Base-by-base conservation (phyloP, 1,140 invertebrate genomes). In the Aphidius ervi region DNA sequence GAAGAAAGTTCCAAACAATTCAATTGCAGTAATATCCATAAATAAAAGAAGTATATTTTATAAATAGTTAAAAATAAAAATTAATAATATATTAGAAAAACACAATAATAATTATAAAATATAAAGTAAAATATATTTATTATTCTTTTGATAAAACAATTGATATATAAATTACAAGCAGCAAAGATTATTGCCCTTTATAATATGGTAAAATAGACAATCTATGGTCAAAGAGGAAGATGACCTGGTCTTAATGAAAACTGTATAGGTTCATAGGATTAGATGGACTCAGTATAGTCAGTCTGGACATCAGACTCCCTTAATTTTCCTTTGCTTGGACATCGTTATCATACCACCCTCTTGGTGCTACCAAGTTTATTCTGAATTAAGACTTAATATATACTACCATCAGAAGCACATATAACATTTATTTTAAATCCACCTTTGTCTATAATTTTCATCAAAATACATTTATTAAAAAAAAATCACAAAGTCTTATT, bases 351-450 rank as follows among this genome's bases (percentile, higher is more conserved):
- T 61, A 20, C 49, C 46, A 23, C 16, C 7, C 10, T 20, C 60
- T 62, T 49, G 5, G 52, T 53, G 57, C 23, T 62, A 57, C 46
- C 46, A 61, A 61, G 54, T 57, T 49, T 9, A 9, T n/a, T 41
- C 42, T 57, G 47, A 40, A 57, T 57, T 62, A 57, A 62, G 54
- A 57, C 48, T 41, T 62, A 62, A 62, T 62, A 62, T 62, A 46
- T 16, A 20, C 23, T 16, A 46, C 23, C 4, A 43, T 50, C 16
- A 10, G 5, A 41, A 59, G 4, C 23, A 31, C 23, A 31, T 31
- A 31, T 31, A 31, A 31, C 23, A 31, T 31, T 31, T 31, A 31
- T 31, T 31, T 31, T 31, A 31, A 31, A 31, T 31, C 23, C 4
- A 31, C 4, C 23, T 31, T 31, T 31, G 23, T 31, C 23, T 31